A percentile compares a stretch with the other conserved stretches of the same genome.
Evolutionary conservation across 2,888 invertebrate species (phyloP).

Genomic region (Cyclophora punctaria): DNA sequence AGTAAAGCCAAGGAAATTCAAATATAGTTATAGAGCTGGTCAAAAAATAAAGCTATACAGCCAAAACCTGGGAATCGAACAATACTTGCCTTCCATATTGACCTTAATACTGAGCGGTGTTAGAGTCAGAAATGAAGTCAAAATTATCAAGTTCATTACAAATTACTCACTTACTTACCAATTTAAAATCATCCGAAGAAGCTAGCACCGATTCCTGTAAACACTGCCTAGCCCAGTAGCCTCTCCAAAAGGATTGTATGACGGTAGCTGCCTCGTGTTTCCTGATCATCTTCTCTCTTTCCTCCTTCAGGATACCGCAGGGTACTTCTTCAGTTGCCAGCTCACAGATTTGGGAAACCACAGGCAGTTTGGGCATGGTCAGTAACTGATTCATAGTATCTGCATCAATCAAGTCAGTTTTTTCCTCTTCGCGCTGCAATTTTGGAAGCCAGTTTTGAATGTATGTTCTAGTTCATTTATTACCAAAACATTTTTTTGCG

Average conservation of each 20-base stretch:
- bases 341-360: conserved; percentile 45
- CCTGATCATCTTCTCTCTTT: conserved; percentile 42
- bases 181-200: conserved; percentile 41
- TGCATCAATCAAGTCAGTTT: conserved; percentile 12
- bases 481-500: too few relatives aligned
- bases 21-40: too few relatives aligned
- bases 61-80: too few relatives aligned
- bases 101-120: too few relatives aligned
- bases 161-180: conserved; percentile 29
- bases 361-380: conserved; percentile 21
- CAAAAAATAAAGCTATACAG: too few relatives aligned
- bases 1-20: too few relatives aligned
- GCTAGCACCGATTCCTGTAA: conserved; percentile 25
- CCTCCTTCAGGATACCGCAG: conserved; percentile 48
- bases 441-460: too few relatives aligned
- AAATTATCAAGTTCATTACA: too few relatives aligned
- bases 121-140: too few relatives aligned
- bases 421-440: conserved; percentile 19
- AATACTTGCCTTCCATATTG: too few relatives aligned
- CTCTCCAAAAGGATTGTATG: conserved; percentile 58
- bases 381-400: conserved; percentile 34
- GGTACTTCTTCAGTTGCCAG: conserved; percentile 44
- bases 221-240: conserved; percentile 47
- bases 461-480: too few relatives aligned
- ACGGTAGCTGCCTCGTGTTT: conserved; percentile 53